Evolutionary conservation across 1,140 invertebrate genomes (phyloP), one percentile per base, ranked within the genome.

Genomic region (Plodia interpunctella): DNA sequence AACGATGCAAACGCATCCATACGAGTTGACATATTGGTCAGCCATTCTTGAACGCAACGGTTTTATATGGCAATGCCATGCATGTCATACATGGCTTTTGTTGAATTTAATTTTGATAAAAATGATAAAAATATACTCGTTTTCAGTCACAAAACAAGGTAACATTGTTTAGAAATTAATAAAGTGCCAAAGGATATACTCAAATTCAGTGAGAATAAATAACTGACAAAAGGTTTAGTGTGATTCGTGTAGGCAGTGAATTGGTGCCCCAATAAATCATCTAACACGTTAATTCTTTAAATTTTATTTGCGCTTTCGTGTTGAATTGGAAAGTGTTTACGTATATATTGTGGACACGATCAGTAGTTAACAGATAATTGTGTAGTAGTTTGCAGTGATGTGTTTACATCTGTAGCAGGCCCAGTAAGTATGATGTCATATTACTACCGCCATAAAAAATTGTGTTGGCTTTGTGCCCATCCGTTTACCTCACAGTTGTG

Each of bases 341-440:
- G 61, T 63, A 59, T 64, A 68, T 61, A 51, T 61, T 19, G 44
- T 62, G 49, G 19, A 58, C 18, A 54, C 49, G 55, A 49, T 49
- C 35, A 50, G 56, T 63, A 63, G 57, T 50, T 44, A 35, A 55
- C 58, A 66, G 66, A 62, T 68, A 51, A 53, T 53, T 60, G 74
- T 59, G 62, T 66, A 66, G 65, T 35, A 55, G 64, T 67, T 67
- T 61, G 64, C 60, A 86, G 83, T 77, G 76, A 87, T 89, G 84
- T 87, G 86, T 89, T 89, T 89, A 89, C 86, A 87, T 81, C 74
- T 86, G 68, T 89, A 81, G 86, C 70, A 78, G 76, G 78, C 78
- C 59, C 79, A 72, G 86, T 88, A 66, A 88, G 86, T 88, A 88
- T 88, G 86, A 88, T 88, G 86, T 88, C 86, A 88, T 87, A 86